These are phyloP conservation scores for Protodeltote pygarga DNA, from an alignment of 2,888 invertebrate genomes.

Conservation along the genomic window DNA sequence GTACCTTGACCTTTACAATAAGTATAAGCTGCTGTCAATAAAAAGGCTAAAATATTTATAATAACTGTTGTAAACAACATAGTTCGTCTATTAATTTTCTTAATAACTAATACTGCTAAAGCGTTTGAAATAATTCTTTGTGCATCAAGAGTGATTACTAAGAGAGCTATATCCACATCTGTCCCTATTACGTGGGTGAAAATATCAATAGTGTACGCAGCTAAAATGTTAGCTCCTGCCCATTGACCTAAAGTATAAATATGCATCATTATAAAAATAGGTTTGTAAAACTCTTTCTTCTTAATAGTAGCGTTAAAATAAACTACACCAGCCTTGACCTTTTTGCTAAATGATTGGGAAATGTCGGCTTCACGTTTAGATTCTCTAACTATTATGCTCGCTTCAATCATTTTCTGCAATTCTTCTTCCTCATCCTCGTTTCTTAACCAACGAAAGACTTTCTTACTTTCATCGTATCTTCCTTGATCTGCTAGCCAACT, in stretches of 20 bases:
- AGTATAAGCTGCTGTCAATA: conserved; percentile 60
- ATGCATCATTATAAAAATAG: conserved; percentile 68
- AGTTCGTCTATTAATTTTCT: conserved; percentile 60
- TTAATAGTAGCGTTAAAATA: conserved; percentile 51
- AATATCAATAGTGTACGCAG: conserved; percentile 62
- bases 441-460: conserved; percentile 84
- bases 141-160: conserved; percentile 60
- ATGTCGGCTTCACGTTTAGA: conserved; percentile 56
- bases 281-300: conserved; percentile 68
- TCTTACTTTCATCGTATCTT: conserved; percentile 79
- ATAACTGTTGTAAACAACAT: conserved; percentile 61
- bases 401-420: conserved; percentile 66
- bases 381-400: conserved; percentile 58
- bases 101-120: conserved; percentile 60
- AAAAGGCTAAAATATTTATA: conserved; percentile 54
- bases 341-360: conserved; percentile 45
- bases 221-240: conserved; percentile 64
- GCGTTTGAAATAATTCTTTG: conserved; percentile 64
- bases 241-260: conserved; percentile 64
- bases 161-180: conserved; percentile 53
- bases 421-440: conserved; percentile 75
- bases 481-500: conserved; percentile 87
- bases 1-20: conserved; percentile 54
- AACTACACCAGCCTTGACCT: conserved; percentile 36
- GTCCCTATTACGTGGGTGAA: conserved; percentile 59